A percentile compares a stretch with the other conserved stretches of the same genome.
phyloP scores from a whole-genome alignment of 2,888 invertebrate genomes.

The Melinaea marsaeus region DNA sequence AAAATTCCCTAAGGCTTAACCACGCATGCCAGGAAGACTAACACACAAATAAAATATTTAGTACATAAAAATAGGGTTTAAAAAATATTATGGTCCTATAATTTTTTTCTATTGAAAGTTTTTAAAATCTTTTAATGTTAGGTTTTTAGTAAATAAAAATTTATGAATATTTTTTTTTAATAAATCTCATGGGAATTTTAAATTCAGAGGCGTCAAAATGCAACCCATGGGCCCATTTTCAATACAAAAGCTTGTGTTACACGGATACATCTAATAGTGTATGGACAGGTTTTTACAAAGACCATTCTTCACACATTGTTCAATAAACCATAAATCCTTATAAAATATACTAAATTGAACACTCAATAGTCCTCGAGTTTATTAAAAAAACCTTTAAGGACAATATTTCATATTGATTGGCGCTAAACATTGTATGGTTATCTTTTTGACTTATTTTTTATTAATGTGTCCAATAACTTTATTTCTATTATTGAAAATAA shows the following conservation, averaged over 20 bases:
- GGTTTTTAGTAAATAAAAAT: background rate
- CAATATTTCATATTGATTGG: conserved; percentile 49
- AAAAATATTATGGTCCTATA: no score
- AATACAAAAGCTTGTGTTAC: conserved; percentile 43
- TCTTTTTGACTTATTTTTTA: conserved; percentile 13
- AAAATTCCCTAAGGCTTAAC: background rate
- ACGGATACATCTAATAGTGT: conserved; percentile 43
- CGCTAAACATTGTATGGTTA: conserved; percentile 10
- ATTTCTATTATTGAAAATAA: background rate
- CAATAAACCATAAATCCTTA: conserved; percentile 76
- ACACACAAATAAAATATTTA: background rate
- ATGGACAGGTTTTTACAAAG: conserved; percentile 40
- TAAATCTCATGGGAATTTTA: conserved; percentile 57
- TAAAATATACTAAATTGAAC: conserved; percentile 66
- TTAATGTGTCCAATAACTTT: conserved; percentile 18
- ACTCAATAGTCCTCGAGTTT: conserved; percentile 53
- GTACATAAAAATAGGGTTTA: background rate
- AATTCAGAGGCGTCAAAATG: conserved; percentile 55
- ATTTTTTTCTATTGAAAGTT: no score
- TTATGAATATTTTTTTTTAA: conserved; percentile 11
- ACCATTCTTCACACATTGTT: conserved; percentile 61
- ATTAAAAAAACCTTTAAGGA: conserved; percentile 49
- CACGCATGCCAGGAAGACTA: background rate
- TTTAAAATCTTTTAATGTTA: no score
- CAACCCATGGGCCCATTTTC: conserved; percentile 56